Base-by-base conservation (phyloP, 2,888 invertebrate species). In the Cloeon dipterum region DNA sequence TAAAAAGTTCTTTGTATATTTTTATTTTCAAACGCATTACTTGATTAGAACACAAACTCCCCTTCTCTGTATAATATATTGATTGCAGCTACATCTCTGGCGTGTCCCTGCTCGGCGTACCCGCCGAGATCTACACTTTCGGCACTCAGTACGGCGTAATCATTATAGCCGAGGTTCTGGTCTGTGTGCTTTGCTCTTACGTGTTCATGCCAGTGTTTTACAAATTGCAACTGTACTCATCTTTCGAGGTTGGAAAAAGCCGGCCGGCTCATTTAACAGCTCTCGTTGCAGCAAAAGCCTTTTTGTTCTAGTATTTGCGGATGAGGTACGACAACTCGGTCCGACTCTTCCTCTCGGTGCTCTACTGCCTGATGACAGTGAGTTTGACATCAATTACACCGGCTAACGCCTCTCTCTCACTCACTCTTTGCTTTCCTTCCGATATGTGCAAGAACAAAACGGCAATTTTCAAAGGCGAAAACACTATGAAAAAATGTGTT, bases 81-180 rank as follows among this genome's bases (percentile, higher is more conserved):
- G 17, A 32, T 52, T 50, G 39, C 52, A 70, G 77, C 53, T 77
- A 74, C 42, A 68, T 78, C 40, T 78, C 77, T 11, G 79, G 78
- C 2, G 79, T 81, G 43, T 78, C 79, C 0, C 53, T 82, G 21
- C 58, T 81, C 39, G 81, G 81, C 3, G 70, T 74, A 7, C 81
- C 81, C 1, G 79, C 79, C 0, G 81, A 82, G 53, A 67, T 81
- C 11, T 81, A 82, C 49, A 73, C 78, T 45, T 73, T 77, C 47
- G 85, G 86, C 3, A 75, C 74, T 4, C 76, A 77, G 48, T 85
- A 81, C 50, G 57, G 68, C 2, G 76, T 65, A 48, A 67, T 75
- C 8, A 56, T 66, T 10, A 54, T 63, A 17, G 74, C 70, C 1
- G 65, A 75, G 33, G 51, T 74, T 23, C 47, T 70, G 35, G 74